These are phyloP conservation scores for Python bivittatus DNA, from an alignment of 2,113 vertebrate species.

Conservation along the genomic window DNA sequence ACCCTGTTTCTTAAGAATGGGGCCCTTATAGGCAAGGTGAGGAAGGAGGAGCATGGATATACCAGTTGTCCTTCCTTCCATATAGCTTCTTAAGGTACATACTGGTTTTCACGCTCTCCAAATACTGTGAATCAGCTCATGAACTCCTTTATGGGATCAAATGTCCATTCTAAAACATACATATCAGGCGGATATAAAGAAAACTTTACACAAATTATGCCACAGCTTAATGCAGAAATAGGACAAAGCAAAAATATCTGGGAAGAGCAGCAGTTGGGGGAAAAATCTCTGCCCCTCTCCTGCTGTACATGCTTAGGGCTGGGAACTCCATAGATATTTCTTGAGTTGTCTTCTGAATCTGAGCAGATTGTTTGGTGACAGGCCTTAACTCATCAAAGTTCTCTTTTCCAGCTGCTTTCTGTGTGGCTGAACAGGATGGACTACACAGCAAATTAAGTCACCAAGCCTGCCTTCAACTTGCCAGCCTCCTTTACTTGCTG, in stretches of 20 bases:
- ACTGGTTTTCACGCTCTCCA: not conserved
- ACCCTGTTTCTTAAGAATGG: not conserved
- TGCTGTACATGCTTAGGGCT: not conserved
- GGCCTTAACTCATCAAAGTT: no score
- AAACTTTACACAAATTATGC: not conserved
- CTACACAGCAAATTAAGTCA: not conserved
- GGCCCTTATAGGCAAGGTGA: not conserved
- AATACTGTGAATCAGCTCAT: not conserved
- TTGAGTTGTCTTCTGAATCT: no score
- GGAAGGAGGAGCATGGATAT: not conserved
- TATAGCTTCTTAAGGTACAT: not conserved
- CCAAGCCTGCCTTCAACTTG: not conserved
- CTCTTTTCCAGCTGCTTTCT: rapidly evolving
- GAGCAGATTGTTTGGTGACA: not conserved
- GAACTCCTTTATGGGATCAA: not conserved
- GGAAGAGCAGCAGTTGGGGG: not conserved
- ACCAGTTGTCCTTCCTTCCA: not conserved
- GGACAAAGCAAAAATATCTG: not conserved
- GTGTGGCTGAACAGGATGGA: rapidly evolving
- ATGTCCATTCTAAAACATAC: not conserved
- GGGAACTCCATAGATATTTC: not conserved
- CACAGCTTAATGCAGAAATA: no score
- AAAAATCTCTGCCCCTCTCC: not conserved
- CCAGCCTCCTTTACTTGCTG: not conserved
- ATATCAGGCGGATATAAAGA: not conserved